Percentiles rank a stretch among this genome's conserved stretches.
These are phyloP conservation scores for Resseliella maxima DNA, from an alignment of 2,888 invertebrate species.

Conservation along the genomic window DNA sequence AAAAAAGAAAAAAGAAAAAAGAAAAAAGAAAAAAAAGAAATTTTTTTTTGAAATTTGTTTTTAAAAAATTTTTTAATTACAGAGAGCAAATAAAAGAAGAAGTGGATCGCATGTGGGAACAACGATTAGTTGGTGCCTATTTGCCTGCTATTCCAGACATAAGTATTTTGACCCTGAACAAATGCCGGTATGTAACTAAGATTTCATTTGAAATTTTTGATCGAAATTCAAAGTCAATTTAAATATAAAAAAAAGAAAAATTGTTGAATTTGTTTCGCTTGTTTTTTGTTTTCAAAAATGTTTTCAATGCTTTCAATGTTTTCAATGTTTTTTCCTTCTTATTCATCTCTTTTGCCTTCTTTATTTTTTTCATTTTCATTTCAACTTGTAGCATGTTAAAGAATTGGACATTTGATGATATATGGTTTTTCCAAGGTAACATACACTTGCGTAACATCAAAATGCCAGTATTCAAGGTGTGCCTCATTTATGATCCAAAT, in stretches of 20 bases:
- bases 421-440: conserved; percentile 11
- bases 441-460: neutral
- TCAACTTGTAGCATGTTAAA: neutral
- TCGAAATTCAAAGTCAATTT: too few species aligned
- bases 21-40: too few species aligned
- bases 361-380: neutral
- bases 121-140: neutral
- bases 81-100: neutral
- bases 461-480: neutral
- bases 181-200: neutral
- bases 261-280: neutral
- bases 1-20: too few species aligned
- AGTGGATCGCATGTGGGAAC: neutral
- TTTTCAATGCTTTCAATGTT: neutral
- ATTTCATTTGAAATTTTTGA: neutral
- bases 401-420: conserved; percentile 45
- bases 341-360: neutral
- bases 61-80: neutral
- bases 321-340: neutral
- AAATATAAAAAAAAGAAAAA: too few species aligned
- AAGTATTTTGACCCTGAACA: neutral
- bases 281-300: too few species aligned
- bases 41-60: too few species aligned
- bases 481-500: neutral
- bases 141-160: neutral